Conservation (phyloP, 2,113 vertebrate genomes). For the Zapus hudsonius region DNA sequence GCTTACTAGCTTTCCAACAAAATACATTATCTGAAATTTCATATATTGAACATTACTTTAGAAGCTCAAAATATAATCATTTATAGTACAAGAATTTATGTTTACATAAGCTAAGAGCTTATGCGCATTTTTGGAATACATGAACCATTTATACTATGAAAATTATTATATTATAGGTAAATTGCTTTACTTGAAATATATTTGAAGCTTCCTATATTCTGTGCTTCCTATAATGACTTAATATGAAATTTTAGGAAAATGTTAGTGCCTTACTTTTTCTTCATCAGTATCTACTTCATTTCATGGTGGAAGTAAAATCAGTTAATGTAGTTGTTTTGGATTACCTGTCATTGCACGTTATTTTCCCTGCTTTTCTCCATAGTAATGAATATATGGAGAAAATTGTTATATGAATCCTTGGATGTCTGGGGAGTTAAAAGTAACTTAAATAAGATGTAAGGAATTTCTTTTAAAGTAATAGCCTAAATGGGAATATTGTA, state of each 20-base stretch:
- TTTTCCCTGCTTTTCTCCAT: constrained; percentile 41
- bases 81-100: constrained; percentile 54
- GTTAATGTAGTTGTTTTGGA: constrained; percentile 35
- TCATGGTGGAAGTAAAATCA: neutral
- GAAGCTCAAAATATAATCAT: constrained; percentile 72
- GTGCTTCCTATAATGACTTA: constrained; percentile 54
- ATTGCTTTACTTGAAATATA: constrained; percentile 61
- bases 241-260: constrained; percentile 24
- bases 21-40: constrained; percentile 63
- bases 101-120: constrained; percentile 53
- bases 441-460: neutral
- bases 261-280: neutral
- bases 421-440: neutral
- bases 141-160: constrained; percentile 59
- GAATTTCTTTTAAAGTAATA: constrained; percentile 36
- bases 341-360: neutral
- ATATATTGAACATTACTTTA: constrained; percentile 68
- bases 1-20: constrained; percentile 57
- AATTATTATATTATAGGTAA: constrained; percentile 56
- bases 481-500: neutral
- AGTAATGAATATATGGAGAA: constrained; percentile 41
- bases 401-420: constrained; percentile 29
- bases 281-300: neutral
- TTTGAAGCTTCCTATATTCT: constrained; percentile 44
- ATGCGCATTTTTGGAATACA: constrained; percentile 51